These are phyloP conservation scores for Boloria euphrosyne DNA, from an alignment of 2,888 invertebrate genomes.

Conservation along the genomic window DNA sequence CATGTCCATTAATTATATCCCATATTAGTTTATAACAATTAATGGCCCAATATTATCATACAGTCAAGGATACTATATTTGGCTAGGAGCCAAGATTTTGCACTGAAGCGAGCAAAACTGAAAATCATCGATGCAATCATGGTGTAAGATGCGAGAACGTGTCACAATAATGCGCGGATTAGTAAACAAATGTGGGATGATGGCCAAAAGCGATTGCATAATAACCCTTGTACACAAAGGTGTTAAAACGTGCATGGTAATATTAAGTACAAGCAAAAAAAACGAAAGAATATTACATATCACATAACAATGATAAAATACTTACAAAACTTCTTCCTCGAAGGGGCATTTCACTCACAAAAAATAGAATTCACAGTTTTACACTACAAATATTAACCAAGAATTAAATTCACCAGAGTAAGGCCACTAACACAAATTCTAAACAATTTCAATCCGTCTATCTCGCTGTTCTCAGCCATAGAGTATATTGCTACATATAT, in stretches of 20 bases:
- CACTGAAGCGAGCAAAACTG: constrained; percentile 66
- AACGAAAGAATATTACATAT: constrained; percentile 46
- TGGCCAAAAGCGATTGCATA: constrained; percentile 46
- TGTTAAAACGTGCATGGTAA: constrained; percentile 51
- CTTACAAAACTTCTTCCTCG: constrained; percentile 75
- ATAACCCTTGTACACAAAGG: constrained; percentile 40
- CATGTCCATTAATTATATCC: constrained; percentile 51
- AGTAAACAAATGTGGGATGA: constrained; percentile 57
- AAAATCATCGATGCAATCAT: constrained; percentile 64
- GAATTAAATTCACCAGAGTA: constrained; percentile 40
- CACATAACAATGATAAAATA: constrained; percentile 48
- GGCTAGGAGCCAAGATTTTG: constrained; percentile 67
- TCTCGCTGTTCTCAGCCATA: constrained; percentile 34
- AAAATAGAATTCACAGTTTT: constrained; percentile 46
- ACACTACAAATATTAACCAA: constrained; percentile 34
- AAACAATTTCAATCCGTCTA: constrained; percentile 41
- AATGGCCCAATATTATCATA: constrained; percentile 57
- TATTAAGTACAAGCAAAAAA: constrained; percentile 39
- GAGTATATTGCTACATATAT: too few species aligned
- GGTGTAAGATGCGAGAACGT: constrained; percentile 39
- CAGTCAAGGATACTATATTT: constrained; percentile 76
- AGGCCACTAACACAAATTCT: constrained; percentile 47
- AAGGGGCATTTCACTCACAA: constrained; percentile 72
- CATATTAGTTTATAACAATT: constrained; percentile 53
- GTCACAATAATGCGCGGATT: constrained; percentile 43